Evolutionary conservation across 1,140 invertebrate species (phyloP), one percentile per base, ranked within the genome.

Genomic region (Micrasema longulum): DNA sequence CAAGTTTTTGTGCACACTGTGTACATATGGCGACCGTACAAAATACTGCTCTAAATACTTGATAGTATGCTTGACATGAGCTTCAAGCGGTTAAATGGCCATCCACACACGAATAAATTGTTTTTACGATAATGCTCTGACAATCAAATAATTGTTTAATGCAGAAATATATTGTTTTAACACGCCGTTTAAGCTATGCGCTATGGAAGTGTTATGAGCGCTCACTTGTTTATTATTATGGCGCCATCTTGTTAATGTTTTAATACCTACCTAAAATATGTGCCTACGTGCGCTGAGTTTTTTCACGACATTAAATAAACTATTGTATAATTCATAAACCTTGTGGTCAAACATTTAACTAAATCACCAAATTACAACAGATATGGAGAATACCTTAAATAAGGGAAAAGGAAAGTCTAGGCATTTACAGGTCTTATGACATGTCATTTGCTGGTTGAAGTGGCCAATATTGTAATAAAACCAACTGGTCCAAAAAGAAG

Each of bases 161-260:
- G 68, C 43, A 64, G 68, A 71, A n/a, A 74, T 74, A 74, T 70
- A 62, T 48, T 14, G 72, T 67, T 66, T 70, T 74, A 74, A 62
- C 62, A 66, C 45, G 67, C 26, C 63, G 36, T 50, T 26, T 48
- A 45, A 45, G 48, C 60, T 23, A 41, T 35, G 12, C 3, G 52
- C 52, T 2, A 9, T 55, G 52, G 35, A 55, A 31, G 5, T 31
- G 52, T 55, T n/a, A 55, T 31, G 9, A 55, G 23, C 7, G n/a
- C 26, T 12, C 14, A 31, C 12, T 53, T 55, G 26, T 55, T 31
- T 4, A 31, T 16, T 26, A 3, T 55, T 1, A 53, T 12, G 14
- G 7, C 18, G 47, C 12, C n/a, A 36, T 36, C n/a, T 47, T 14
- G 9, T n/a, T 47, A n/a, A 16, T 9, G 43, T 14, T 47, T 47